Percentiles rank a stretch among this genome's conserved stretches.
phyloP scores from a whole-genome alignment of 2,888 invertebrate genomes.

The Microdon myrmicae region DNA sequence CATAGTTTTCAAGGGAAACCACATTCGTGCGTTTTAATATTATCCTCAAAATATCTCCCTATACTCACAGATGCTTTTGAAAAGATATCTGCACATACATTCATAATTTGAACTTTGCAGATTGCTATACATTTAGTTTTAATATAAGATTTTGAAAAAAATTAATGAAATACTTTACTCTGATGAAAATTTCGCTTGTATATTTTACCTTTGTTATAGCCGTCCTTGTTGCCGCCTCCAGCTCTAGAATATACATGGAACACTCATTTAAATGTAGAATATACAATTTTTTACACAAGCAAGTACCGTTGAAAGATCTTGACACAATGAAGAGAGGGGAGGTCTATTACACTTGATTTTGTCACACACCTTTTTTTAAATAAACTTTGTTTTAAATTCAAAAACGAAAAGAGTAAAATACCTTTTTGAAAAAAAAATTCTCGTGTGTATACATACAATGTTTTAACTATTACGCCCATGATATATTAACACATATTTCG shows the following conservation, averaged over 20 bases:
- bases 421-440: conserved; percentile 22
- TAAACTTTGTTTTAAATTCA: conserved; percentile 30
- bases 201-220: conserved; percentile 94
- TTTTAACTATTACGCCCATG: too few relatives aligned
- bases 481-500: too few relatives aligned
- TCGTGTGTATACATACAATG: too few relatives aligned
- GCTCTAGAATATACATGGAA: conserved; percentile 72
- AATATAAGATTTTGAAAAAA: neutral
- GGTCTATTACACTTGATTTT: conserved; percentile 36
- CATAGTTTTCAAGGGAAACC: too few relatives aligned
- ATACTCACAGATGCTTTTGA: too few relatives aligned
- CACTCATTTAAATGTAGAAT: conserved; percentile 63
- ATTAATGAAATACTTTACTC: conserved; percentile 62
- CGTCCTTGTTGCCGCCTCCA: conserved; percentile 94
- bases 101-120: too few relatives aligned
- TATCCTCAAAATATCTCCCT: too few relatives aligned
- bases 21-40: too few relatives aligned
- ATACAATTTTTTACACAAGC: conserved; percentile 53
- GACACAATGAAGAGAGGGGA: conserved; percentile 41
- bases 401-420: too few relatives aligned
- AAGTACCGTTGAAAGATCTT: conserved; percentile 55
- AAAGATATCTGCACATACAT: too few relatives aligned
- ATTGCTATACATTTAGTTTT: neutral
- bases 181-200: conserved; percentile 63
- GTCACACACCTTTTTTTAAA: conserved; percentile 34